Evolutionary conservation across 1,140 invertebrate species (phyloP).

Genomic region (Papilio glaucus): DNA sequence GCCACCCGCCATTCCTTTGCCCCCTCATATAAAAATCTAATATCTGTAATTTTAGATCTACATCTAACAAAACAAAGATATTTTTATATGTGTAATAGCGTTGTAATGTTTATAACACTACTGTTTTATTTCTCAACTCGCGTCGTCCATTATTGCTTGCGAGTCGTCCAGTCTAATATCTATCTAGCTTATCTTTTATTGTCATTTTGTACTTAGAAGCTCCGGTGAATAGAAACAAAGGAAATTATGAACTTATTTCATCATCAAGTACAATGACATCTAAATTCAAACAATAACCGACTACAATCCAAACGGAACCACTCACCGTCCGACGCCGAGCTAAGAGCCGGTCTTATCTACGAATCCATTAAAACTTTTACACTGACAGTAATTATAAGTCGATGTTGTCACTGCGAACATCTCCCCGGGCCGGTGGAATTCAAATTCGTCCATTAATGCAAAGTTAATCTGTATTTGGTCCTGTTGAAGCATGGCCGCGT

Average conservation of each 20-base stretch:
- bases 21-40: no score
- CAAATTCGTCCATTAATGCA: constrained; percentile 57
- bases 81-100: no score
- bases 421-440: constrained; percentile 48
- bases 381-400: constrained; percentile 61
- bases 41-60: no score
- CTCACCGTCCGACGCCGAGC: neutral
- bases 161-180: no score
- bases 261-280: neutral
- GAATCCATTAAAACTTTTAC: constrained; percentile 67
- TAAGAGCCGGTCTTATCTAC: constrained; percentile 48
- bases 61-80: no score
- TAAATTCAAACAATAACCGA: neutral
- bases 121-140: no score
- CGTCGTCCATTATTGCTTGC: neutral
- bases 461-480: constrained; percentile 39
- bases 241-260: neutral
- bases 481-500: constrained; percentile 31
- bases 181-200: no score
- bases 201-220: neutral
- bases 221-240: neutral
- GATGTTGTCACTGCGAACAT: constrained; percentile 57
- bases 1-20: no score
- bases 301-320: constrained; percentile 8
- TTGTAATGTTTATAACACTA: no score